Evolutionary conservation across 2,797 vertebrate species (phyloP).

Genomic region (Malurus splendens): DNA sequence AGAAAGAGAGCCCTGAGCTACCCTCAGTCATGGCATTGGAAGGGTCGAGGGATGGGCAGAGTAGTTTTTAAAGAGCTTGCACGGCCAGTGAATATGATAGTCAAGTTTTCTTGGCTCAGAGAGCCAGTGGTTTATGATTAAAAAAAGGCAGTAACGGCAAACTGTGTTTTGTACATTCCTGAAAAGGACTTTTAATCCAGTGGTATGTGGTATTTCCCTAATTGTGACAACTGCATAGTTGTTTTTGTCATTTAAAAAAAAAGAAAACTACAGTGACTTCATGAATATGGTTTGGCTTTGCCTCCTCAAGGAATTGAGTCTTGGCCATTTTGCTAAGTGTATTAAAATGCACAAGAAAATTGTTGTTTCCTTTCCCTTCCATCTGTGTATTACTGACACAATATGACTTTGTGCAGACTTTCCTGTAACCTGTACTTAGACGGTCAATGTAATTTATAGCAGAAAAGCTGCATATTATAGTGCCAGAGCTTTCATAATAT

Average conservation of each 20-base stretch:
- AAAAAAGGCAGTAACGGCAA: background rate
- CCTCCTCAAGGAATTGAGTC: slow-evolving; percentile 3
- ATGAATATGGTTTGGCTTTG: background rate
- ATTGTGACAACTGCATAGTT: background rate
- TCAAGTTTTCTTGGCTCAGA: slow-evolving; percentile 26
- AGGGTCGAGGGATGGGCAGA: background rate
- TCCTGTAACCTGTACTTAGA: slow-evolving; percentile 44
- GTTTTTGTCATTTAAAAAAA: slow-evolving; percentile 17
- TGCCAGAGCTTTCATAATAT: background rate
- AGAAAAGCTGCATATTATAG: slow-evolving; percentile 20
- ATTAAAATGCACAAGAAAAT: background rate
- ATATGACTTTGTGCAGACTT: background rate
- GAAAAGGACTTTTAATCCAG: slow-evolving; percentile 12
- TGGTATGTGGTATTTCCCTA: slow-evolving; percentile 39
- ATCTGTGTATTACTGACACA: slow-evolving; percentile 2
- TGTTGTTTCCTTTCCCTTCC: slow-evolving; percentile 17
- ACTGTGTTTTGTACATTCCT: slow-evolving; percentile 15
- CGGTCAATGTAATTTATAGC: slow-evolving; percentile 35
- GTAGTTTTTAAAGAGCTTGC: background rate
- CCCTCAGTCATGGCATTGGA: accelerated
- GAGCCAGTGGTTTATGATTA: slow-evolving; percentile 6
- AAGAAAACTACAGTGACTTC: background rate
- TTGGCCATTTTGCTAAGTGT: slow-evolving; percentile 14
- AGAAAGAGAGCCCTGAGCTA: background rate
- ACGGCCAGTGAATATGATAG: background rate